Percentiles rank a stretch among this genome's conserved stretches.
Evolutionary conservation across 2,888 invertebrate species (phyloP).

Genomic region (Stegana nigrithorax): DNA sequence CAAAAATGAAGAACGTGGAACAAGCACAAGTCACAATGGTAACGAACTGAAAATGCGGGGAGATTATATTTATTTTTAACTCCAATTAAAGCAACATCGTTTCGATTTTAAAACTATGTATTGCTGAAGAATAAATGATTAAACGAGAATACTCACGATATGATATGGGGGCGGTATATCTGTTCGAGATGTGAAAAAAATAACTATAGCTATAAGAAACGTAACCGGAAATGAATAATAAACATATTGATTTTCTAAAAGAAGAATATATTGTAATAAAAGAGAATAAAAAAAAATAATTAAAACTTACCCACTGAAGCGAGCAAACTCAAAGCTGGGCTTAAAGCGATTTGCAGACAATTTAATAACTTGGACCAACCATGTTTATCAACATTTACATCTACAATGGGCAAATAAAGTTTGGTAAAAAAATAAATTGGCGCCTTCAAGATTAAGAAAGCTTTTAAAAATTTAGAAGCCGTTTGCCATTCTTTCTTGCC

Average conservation of each 20-base stretch:
- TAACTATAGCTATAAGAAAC: not conserved
- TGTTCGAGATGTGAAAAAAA: not conserved
- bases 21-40: not conserved
- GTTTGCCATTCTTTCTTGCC: not conserved
- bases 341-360: not conserved
- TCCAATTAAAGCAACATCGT: too few relatives aligned
- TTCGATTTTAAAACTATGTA: too few relatives aligned
- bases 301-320: not conserved
- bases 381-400: not conserved
- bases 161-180: not conserved
- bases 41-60: not conserved
- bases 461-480: not conserved
- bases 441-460: not conserved
- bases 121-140: not conserved
- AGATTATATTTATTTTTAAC: not conserved
- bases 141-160: not conserved
- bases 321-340: not conserved
- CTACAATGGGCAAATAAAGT: not conserved
- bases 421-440: not conserved
- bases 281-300: too few relatives aligned
- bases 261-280: too few relatives aligned
- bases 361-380: conserved; percentile 11
- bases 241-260: not conserved
- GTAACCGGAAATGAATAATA: not conserved
- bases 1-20: not conserved